phyloP scores from a whole-genome alignment of 2,113 vertebrate genomes.

The Seriola quinqueradiata region DNA sequence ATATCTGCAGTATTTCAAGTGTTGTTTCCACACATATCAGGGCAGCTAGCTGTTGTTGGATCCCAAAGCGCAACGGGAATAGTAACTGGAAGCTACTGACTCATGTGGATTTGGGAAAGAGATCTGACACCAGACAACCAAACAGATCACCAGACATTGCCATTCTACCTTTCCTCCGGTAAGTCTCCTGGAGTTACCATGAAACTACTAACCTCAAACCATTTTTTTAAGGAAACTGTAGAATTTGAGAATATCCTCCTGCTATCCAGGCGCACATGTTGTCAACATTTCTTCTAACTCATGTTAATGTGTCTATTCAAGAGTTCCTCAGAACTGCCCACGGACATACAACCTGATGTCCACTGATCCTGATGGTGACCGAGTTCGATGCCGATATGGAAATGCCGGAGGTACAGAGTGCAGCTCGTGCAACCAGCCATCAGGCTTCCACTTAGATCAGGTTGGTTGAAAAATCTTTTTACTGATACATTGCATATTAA shows the following conservation, averaged over 20 bases:
- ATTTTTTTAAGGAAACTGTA: background rate
- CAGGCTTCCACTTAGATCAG: slow-evolving; percentile 71
- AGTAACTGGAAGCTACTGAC: slow-evolving; percentile 1
- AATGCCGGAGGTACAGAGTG: slow-evolving; percentile 29
- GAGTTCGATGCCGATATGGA: slow-evolving; percentile 77
- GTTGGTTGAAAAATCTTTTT: slow-evolving; percentile 39
- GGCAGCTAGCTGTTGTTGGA: slow-evolving; percentile 66
- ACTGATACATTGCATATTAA: background rate
- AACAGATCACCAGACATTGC: slow-evolving; percentile 76
- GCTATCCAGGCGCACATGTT: background rate
- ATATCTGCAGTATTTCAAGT: background rate
- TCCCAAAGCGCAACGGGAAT: rapidly evolving
- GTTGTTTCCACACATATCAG: slow-evolving; percentile 41
- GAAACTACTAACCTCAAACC: background rate
- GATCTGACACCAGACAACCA: slow-evolving; percentile 79
- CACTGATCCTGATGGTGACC: slow-evolving; percentile 79
- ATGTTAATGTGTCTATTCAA: slow-evolving; percentile 29
- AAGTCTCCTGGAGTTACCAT: background rate
- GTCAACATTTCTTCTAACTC: background rate
- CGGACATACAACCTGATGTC: slow-evolving; percentile 69
- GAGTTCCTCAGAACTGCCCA: slow-evolving; percentile 81
- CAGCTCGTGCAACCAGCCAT: slow-evolving; percentile 18
- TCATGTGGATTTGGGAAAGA: slow-evolving; percentile 77
- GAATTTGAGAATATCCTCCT: background rate
- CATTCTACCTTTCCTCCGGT: slow-evolving; percentile 79